A percentile compares a stretch with the other conserved stretches of the same genome.
These are phyloP conservation scores for Drosophila miranda DNA, from an alignment of 1,140 invertebrate genomes.

Conservation along the genomic window DNA sequence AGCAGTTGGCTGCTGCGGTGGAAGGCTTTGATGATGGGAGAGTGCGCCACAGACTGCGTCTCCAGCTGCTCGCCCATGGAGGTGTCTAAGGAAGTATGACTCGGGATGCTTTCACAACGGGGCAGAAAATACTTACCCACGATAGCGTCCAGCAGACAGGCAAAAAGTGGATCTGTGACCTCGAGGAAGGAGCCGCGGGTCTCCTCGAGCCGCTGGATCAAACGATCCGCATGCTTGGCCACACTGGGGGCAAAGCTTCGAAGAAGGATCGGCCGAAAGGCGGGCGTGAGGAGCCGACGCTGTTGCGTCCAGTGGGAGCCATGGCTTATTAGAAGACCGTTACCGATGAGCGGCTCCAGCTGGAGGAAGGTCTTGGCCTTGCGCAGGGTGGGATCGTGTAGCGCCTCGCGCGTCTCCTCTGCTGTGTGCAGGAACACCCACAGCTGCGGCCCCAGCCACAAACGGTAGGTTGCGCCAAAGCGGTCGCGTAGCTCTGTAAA, in stretches of 20 bases:
- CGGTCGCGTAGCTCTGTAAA: slow-evolving; percentile 58
- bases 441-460: slow-evolving; percentile 70
- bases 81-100: slow-evolving; percentile 45
- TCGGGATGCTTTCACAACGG: too few relatives aligned
- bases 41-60: slow-evolving; percentile 43
- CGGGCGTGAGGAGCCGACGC: slow-evolving; percentile 63
- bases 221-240: slow-evolving; percentile 44
- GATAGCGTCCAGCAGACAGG: slow-evolving; percentile 72
- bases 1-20: slow-evolving; percentile 56
- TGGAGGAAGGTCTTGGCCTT: slow-evolving; percentile 66
- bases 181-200: slow-evolving; percentile 38
- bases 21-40: slow-evolving; percentile 55
- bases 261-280: slow-evolving; percentile 63
- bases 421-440: slow-evolving; percentile 75
- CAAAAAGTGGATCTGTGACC: slow-evolving; percentile 65
- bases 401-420: slow-evolving; percentile 66
- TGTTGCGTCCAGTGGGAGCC: slow-evolving; percentile 60
- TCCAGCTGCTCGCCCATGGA: slow-evolving; percentile 71
- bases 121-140: slow-evolving; percentile 43
- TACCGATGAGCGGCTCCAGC: slow-evolving; percentile 65
- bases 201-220: slow-evolving; percentile 41
- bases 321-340: slow-evolving; percentile 71
- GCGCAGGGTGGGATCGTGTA: slow-evolving; percentile 58
- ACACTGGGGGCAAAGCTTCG: slow-evolving; percentile 44
- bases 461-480: slow-evolving; percentile 62